Conservation (phyloP, 2,888 invertebrate genomes). For the Coleophora flavipennella region DNA sequence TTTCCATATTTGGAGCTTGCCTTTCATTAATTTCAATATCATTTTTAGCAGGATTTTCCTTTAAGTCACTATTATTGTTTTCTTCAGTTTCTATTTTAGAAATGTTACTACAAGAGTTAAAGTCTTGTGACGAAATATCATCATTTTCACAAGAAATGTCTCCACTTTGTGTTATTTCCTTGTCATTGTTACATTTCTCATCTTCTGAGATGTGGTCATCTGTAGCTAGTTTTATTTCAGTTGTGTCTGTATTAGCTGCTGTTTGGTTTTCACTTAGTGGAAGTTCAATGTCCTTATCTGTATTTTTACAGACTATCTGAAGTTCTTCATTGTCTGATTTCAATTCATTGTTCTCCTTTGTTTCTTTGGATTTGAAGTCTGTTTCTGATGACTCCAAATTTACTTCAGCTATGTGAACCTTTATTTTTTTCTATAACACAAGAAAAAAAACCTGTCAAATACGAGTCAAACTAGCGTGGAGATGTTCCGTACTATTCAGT, state of each 20-base stretch:
- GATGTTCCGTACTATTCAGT: no score
- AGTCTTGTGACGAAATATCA: no score
- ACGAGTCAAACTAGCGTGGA: no score
- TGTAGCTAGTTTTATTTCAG: no score
- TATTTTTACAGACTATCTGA: constrained; percentile 6
- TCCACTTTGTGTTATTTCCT: no score
- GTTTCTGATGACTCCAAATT: not conserved
- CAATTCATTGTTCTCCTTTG: not conserved
- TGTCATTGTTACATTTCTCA: no score
- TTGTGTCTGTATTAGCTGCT: no score
- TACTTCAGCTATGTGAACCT: not conserved
- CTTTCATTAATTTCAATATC: not conserved
- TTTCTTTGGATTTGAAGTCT: not conserved
- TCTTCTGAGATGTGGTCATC: no score
- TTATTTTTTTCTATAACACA: constrained; percentile 5
- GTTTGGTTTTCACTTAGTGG: constrained; percentile 5
- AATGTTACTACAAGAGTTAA: constrained; percentile 1
- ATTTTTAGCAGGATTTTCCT: not conserved
- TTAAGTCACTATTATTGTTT: constrained; percentile 10
- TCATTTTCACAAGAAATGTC: no score
- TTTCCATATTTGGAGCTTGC: constrained; percentile 33
- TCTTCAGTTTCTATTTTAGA: constrained; percentile 1
- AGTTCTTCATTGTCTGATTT: not conserved
- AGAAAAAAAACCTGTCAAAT: no score
- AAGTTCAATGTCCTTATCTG: constrained; percentile 8